A percentile compares a stretch with the other conserved stretches of the same genome.
phyloP scores from a whole-genome alignment of 2,888 invertebrate genomes.

The Aleiodes leptofemur region DNA sequence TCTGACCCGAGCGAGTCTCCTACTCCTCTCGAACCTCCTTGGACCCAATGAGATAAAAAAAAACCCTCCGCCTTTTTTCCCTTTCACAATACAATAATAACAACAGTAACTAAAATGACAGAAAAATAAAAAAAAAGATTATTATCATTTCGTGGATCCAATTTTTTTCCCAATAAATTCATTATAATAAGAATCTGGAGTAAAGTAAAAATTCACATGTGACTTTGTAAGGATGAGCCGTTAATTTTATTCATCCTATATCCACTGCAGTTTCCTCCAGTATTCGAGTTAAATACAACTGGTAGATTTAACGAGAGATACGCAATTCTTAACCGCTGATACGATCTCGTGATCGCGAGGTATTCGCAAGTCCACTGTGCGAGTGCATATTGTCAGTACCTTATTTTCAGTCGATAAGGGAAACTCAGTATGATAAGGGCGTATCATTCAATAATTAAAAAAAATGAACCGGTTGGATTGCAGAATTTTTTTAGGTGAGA shows the following conservation, averaged over 20 bases:
- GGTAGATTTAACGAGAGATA: constrained; percentile 35
- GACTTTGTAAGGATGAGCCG: constrained; percentile 19
- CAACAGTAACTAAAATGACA: neutral
- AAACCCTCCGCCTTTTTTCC: neutral
- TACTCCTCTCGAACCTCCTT: constrained; percentile 43
- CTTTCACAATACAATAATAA: constrained; percentile 24
- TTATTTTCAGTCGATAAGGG: too few relatives aligned
- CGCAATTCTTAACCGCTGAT: constrained; percentile 34
- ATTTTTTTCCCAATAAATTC: constrained; percentile 10
- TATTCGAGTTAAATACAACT: constrained; percentile 33
- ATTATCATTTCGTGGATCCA: constrained; percentile 31
- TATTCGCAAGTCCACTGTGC: constrained; percentile 9
- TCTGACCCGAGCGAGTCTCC: constrained; percentile 61
- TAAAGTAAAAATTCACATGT: constrained; percentile 14
- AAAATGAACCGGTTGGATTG: too few relatives aligned
- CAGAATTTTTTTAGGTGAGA: too few relatives aligned
- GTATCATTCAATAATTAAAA: too few relatives aligned
- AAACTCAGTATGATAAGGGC: too few relatives aligned
- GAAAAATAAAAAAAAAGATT: constrained; percentile 19
- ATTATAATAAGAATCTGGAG: constrained; percentile 15
- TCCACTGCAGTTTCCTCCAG: neutral
- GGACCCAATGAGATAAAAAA: neutral
- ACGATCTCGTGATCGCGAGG: constrained; percentile 16
- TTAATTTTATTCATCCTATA: constrained; percentile 30
- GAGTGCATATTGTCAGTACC: neutral